A percentile compares a stretch with the other conserved stretches of the same genome.
phyloP scores from a whole-genome alignment of 2,888 invertebrate genomes.

The Coremacera marginata region DNA sequence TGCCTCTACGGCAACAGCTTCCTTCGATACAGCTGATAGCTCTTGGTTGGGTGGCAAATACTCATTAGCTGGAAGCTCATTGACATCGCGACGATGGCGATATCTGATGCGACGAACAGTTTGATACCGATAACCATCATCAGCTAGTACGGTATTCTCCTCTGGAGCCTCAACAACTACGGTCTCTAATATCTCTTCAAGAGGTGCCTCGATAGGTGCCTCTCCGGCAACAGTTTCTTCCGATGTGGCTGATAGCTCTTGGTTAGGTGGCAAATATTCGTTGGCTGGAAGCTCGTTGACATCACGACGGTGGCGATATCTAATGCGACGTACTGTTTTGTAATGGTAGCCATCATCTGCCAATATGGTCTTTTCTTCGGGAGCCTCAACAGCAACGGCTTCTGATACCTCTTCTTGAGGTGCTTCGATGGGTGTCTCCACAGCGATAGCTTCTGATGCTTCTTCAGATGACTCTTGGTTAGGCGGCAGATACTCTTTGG shows the following conservation, averaged over 20 bases:
- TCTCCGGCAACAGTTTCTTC: constrained; percentile 35
- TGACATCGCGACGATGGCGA: constrained; percentile 50
- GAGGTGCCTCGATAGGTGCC: constrained; percentile 47
- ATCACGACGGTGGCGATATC: constrained; percentile 45
- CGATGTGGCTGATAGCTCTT: constrained; percentile 13
- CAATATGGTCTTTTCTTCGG: constrained; percentile 39
- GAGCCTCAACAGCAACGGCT: constrained; percentile 23
- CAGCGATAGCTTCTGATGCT: constrained; percentile 38
- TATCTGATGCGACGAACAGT: constrained; percentile 44
- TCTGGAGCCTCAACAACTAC: constrained; percentile 33
- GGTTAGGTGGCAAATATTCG: constrained; percentile 51
- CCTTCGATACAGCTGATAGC: constrained; percentile 34
- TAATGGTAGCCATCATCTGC: constrained; percentile 51
- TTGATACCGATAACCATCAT: constrained; percentile 51
- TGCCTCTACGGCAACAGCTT: constrained; percentile 28
- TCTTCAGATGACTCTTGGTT: constrained; percentile 52
- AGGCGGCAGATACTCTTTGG: constrained; percentile 58
- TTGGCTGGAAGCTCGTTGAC: constrained; percentile 45
- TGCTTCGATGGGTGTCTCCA: constrained; percentile 10
- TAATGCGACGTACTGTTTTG: constrained; percentile 47
- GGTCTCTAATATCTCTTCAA: constrained; percentile 41
- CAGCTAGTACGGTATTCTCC: constrained; percentile 37
- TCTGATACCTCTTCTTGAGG: constrained; percentile 46
- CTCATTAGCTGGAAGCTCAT: constrained; percentile 56
- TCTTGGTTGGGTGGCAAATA: constrained; percentile 55